Evolutionary conservation across 2,113 vertebrate genomes (phyloP), one percentile per base, ranked within the genome.

Genomic region (Elephantulus edwardii): DNA sequence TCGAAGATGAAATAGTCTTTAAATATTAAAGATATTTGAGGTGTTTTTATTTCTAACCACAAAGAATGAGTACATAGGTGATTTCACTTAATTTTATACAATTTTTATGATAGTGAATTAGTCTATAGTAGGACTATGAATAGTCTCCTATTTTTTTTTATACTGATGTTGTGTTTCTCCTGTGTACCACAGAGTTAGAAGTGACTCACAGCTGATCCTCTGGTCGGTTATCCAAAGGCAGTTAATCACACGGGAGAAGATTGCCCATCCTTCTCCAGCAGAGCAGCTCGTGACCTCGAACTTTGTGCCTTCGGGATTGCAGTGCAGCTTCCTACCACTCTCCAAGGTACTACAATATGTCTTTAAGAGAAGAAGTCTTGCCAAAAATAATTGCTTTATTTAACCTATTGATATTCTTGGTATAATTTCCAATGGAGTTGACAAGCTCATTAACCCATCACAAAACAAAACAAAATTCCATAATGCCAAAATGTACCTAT

Each of bases 341-440:
- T n/a, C n/a, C n/a, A n/a, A n/a, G n/a, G n/a, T n/a, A n/a, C n/a
- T n/a, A n/a, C n/a, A 72, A 94, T 68, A 81, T 80, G 80, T 62
- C 91, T 92, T 30, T 19, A 44, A 50, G 74, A 85, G 46, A 88
- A 68, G 76, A 90, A 74, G 77, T 72, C 70, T 50, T 78, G 77
- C 87, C 81, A 90, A 83, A n/a, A 90, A 86, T 74, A 90, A 94
- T 78, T 77, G 77, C 20, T 88, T 58, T 9, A 79, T 88, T 91
- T 80, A 77, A 58, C 60, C 52, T 85, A 78, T 62, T 88, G n/a
- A 85, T 66, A 5, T 16, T 6, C 79, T 85, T 90, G 80, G 22
- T 48, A 86, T 90, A 80, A 77, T 70, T 90, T 85, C 44, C 76
- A 56, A 77, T 83, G 44, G 83, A 91, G 1, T 14, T 60, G 10